These are phyloP conservation scores for Panopea generosa DNA, from an alignment of 2,888 invertebrate genomes.

Conservation along the genomic window DNA sequence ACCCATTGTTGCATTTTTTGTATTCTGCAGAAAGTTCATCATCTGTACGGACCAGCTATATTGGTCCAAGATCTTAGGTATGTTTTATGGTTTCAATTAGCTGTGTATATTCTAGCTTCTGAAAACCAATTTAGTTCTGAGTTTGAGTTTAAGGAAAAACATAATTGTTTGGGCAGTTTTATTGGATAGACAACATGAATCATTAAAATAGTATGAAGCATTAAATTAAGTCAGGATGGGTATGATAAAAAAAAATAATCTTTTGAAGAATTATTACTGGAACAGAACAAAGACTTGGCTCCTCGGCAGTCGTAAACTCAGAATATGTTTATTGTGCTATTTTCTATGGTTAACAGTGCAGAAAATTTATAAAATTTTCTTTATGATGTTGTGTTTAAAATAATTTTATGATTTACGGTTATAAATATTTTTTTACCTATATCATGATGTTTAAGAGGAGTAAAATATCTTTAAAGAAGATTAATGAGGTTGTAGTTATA, in stretches of 20 bases:
- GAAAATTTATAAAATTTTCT: neutral
- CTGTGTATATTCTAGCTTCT: constrained; percentile 15
- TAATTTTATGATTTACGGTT: too few species aligned
- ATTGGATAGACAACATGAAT: constrained; percentile 44
- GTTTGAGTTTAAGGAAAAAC: constrained; percentile 42
- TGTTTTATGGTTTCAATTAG: constrained; percentile 62
- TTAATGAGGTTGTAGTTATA: too few species aligned
- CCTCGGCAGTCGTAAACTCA: neutral
- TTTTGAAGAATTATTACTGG: constrained; percentile 25
- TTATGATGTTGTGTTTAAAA: too few species aligned
- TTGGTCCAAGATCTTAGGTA: neutral
- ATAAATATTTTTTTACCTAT: too few species aligned
- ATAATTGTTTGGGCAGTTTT: constrained; percentile 59
- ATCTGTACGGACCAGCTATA: too few species aligned
- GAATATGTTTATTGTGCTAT: neutral
- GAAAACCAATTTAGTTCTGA: constrained; percentile 39
- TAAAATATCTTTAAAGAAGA: too few species aligned
- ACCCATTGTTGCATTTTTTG: too few species aligned
- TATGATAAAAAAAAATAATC: constrained; percentile 48
- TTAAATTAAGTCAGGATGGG: constrained; percentile 48
- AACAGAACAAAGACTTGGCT: constrained; percentile 5
- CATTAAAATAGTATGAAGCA: constrained; percentile 54
- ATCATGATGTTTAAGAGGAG: too few species aligned
- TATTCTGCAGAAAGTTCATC: too few species aligned
- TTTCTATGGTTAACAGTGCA: neutral